A percentile compares a stretch with the other conserved stretches of the same genome.
Conservation (phyloP, 2,888 invertebrate species). For the Dasysyrphus albostriatus region DNA sequence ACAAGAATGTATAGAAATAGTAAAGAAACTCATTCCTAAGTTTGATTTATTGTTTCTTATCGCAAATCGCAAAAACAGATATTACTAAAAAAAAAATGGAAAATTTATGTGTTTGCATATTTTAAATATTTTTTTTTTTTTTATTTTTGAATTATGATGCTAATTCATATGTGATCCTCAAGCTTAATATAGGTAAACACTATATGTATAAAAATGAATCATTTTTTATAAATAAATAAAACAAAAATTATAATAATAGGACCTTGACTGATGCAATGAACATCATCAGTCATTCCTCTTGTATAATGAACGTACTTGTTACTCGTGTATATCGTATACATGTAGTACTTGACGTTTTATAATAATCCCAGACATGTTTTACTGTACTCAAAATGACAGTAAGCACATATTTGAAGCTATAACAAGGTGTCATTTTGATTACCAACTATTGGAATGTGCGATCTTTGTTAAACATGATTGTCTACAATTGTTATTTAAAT, state of each 20-base stretch:
- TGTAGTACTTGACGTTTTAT: slow-evolving; percentile 20
- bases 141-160: not conserved
- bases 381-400: slow-evolving; percentile 21
- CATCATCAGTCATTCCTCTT: slow-evolving; percentile 16
- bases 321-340: not conserved
- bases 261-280: slow-evolving; percentile 15
- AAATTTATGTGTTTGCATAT: not conserved
- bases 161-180: not conserved
- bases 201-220: slow-evolving; percentile 14
- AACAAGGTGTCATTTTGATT: slow-evolving; percentile 28
- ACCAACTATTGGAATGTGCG: slow-evolving; percentile 7
- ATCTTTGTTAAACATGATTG: slow-evolving; percentile 16
- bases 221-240: slow-evolving; percentile 8
- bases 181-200: not conserved
- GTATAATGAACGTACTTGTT: not conserved
- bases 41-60: too few species aligned
- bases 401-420: not conserved
- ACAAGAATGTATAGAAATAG: too few species aligned
- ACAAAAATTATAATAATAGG: not conserved
- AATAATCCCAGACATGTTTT: slow-evolving; percentile 23
- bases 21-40: too few species aligned
- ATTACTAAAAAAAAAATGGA: not conserved
- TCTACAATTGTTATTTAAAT: slow-evolving; percentile 4
- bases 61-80: not conserved
- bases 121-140: not conserved